Evolutionary conservation across 2,797 vertebrate genomes (phyloP).

Genomic region (Enteromius fasciolatus): DNA sequence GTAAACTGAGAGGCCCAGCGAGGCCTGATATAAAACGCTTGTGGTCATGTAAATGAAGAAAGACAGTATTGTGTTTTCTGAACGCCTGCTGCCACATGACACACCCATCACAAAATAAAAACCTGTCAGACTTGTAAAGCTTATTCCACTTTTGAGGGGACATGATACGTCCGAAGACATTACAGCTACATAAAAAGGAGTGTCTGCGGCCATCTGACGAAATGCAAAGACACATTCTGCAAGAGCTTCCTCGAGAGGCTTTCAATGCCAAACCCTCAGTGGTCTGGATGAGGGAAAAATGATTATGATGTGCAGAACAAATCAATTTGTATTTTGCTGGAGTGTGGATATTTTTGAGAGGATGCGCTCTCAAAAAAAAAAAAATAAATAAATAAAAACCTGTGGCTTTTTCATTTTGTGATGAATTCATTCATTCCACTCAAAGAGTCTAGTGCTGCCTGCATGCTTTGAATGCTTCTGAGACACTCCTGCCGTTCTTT

Average conservation of each 20-base stretch:
- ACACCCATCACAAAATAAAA: constrained; percentile 39
- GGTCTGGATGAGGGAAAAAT: constrained; percentile 23
- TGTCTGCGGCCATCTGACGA: constrained; percentile 40
- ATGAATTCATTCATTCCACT: constrained; percentile 44
- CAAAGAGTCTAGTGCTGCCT: constrained; percentile 21
- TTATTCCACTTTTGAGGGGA: constrained; percentile 21
- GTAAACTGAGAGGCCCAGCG: not conserved
- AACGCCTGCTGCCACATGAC: constrained; percentile 25
- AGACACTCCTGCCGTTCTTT: constrained; percentile 26
- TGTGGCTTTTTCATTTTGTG: constrained; percentile 12
- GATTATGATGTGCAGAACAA: constrained; percentile 45
- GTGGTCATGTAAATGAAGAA: constrained; percentile 26
- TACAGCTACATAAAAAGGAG: constrained; percentile 41
- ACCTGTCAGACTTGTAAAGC: constrained; percentile 49
- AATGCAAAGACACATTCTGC: constrained; percentile 31
- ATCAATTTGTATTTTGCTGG: constrained; percentile 39
- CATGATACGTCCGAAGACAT: constrained; percentile 34
- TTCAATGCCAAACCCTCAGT: constrained; percentile 37
- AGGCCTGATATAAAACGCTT: constrained; percentile 18
- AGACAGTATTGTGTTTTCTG: constrained; percentile 21
- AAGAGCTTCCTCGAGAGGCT: constrained; percentile 17
- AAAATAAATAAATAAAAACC: not conserved
- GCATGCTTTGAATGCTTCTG: constrained; percentile 24
- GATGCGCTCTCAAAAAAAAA: not conserved
- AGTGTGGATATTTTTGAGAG: constrained; percentile 29